Base-by-base conservation (phyloP, 2,888 invertebrate genomes). In the Orthosia cruda region DNA sequence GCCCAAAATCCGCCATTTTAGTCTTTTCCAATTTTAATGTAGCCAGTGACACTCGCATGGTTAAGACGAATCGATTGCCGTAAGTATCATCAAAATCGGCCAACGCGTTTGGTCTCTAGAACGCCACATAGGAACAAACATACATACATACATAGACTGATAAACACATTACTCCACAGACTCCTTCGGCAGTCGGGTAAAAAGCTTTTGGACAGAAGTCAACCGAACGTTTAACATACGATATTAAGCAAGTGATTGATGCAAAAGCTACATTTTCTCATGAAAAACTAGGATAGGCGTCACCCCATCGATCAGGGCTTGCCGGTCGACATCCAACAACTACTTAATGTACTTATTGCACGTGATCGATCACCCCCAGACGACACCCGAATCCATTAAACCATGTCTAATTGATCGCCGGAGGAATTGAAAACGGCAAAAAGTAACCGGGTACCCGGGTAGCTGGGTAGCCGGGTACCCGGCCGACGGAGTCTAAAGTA, bases 311-410 rank as follows among this genome's bases (percentile, higher is more conserved):
- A 95, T 95, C 95, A 95, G 91, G 75, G 86, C 89, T 82, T 87
- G 85, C 80, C 87, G 90, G 88, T 85, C 89, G 89, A 90, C 92
- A 91, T 91, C 90, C 86, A 93, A 94, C 93, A 92, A 91, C 91
- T 93, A 91, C 93, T 94, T 94, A 95, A 95, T 94, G 94, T 95
- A 93, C 94, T 94, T 93, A 94, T 92, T 93, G 91, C 92, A 86
- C 85, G 92, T 94, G 93, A 96, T 96, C 93, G 94, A 96, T 96
- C 95, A 93, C 95, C 87, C 83, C 87, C 88, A 89, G 91, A 89
- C 91, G 94, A 94, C 95, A 95, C 93, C 90, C 91, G 92, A 94
- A 95, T 95, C 96, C 96, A 95, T 95, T 95, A 95, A 95, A 94
- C 92, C 94, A 91, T 93, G 91, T 94, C 93, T 95, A 96, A 96